Base-by-base conservation (phyloP, 1,140 invertebrate genomes). In the Ceratosolen solmsi region DNA sequence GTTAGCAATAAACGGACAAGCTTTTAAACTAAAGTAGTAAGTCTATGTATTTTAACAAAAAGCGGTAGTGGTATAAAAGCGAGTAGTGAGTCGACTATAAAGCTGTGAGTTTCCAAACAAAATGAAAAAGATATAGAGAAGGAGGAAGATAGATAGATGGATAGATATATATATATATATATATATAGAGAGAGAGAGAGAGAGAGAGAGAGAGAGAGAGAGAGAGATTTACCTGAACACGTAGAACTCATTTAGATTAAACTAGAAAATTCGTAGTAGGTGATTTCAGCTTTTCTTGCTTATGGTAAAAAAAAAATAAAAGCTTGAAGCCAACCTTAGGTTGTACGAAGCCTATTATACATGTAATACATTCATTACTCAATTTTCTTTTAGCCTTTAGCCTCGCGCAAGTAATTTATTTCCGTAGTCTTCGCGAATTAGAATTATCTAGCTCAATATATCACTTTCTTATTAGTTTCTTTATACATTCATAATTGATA, bases 21-120 rank as follows among this genome's bases (percentile, higher is more conserved):
- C 30, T 63, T 63, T 63, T 63, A 63, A 63, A 68, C 20, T 38
- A 68, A 68, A 38, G 4, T 38, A 68, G 33, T 38, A 38, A 68
- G 63, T 68, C 17, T 68, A 38, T 68, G 33, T 68, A 68, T 68
- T 68, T 68, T 22, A 33, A 11, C 0, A 63, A 36, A 38, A 9
- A 38, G 36, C 9, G 20, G 63, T 11, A 65, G 30, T 65, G 63
- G 58, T 27, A 65, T 65, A 36, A 68, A 68, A 68, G 63, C 2
- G 33, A 38, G 17, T 0, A 68, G 36, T 38, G 20, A 68, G 20
- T 68, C 20, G 2, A n/a, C 63, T 25, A 68, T 65, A 65, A 33
- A 65, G 33, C 63, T 13, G 15, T 27, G 30, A 65, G 63, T 65
- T 33, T 3, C 17, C 1, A 27, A 65, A 65, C 8, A 65, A 11